Evolutionary conservation across 1,140 invertebrate genomes (phyloP), one percentile per base, ranked within the genome.

Genomic region (Neoseiulus cucumeris): DNA sequence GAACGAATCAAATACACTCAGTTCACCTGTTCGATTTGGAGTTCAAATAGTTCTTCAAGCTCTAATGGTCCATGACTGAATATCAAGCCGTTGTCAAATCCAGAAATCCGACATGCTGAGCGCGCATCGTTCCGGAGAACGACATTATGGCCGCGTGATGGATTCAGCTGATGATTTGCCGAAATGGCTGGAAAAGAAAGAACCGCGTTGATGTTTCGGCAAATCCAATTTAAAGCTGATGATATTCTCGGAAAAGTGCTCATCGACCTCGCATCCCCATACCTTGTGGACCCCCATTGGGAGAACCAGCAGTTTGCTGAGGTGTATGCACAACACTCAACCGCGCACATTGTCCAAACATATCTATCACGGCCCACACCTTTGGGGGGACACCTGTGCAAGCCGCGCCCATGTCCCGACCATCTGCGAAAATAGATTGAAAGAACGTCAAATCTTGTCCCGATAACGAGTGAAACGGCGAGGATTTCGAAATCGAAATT

Each of bases 271-370:
- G 20, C 29, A 42, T 67, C 45, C 66, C 47, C 33, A 66, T 70
- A 45, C 66, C 66, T 41, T 71, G 66, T 14, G 42, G 7, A 22
- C 55, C 44, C 28, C 59, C n/a, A 29, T 66, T 44, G 33, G 18
- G 33, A 9, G 33, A 39, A 9, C 33, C 33, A 39, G 33, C 33
- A 9, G 33, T 33, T 68, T 70, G 9, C 73, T 73, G 42, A 12
- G 42, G 30, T 33, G 39, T 41, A 69, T 72, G 68, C 39, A 76
- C 71, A 66, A 81, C 78, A 7, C 78, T 78, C 59, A 94, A 89
- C 80, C 93, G 87, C 22, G 88, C 87, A 76, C 91, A 95, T 73
- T 91, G 89, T 5, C 91, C 91, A 74, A 94, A 94, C 14, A 95
- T 79, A 79, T 95, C 91, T 41, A 96, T 85, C 0, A 95, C 89